Evolutionary conservation across 2,888 invertebrate genomes (phyloP).

Genomic region (Yponomeuta plumbellus): DNA sequence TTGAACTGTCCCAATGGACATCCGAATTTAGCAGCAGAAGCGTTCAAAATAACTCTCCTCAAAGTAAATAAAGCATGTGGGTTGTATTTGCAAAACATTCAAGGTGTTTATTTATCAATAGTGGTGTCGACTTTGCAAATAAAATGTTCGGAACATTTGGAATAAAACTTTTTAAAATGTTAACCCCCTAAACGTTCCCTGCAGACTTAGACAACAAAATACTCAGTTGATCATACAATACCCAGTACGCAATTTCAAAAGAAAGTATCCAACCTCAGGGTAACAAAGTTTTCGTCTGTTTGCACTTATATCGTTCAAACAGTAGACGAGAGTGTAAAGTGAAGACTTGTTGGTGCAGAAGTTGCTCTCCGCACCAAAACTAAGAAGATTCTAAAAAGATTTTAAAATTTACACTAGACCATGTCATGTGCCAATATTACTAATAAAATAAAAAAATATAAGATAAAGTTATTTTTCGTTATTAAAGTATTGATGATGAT

Average conservation of each 20-base stretch:
- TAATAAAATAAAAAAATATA: too few species aligned
- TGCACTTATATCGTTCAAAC: conserved; percentile 1
- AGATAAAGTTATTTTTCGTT: too few species aligned
- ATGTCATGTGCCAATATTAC: too few species aligned
- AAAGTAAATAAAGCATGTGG: not conserved
- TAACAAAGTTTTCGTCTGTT: conserved; percentile 6
- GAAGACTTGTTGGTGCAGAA: not conserved
- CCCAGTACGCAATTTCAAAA: not conserved
- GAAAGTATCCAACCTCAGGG: not conserved
- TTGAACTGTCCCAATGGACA: too few species aligned
- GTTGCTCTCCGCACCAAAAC: not conserved
- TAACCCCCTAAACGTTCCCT: not conserved
- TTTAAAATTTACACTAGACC: too few species aligned
- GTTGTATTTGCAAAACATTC: not conserved
- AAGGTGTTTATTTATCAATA: not conserved
- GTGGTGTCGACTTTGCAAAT: not conserved
- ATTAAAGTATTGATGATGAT: too few species aligned
- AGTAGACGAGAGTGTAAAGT: not conserved
- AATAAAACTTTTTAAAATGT: not conserved
- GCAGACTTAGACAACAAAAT: not conserved
- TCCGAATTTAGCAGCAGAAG: too few species aligned
- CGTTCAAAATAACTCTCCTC: too few species aligned
- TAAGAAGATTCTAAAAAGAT: not conserved
- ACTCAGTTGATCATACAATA: not conserved
- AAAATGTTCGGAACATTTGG: not conserved